Evolutionary conservation across 2,797 vertebrate genomes (phyloP).

Genomic region (Pipistrellus kuhlii): DNA sequence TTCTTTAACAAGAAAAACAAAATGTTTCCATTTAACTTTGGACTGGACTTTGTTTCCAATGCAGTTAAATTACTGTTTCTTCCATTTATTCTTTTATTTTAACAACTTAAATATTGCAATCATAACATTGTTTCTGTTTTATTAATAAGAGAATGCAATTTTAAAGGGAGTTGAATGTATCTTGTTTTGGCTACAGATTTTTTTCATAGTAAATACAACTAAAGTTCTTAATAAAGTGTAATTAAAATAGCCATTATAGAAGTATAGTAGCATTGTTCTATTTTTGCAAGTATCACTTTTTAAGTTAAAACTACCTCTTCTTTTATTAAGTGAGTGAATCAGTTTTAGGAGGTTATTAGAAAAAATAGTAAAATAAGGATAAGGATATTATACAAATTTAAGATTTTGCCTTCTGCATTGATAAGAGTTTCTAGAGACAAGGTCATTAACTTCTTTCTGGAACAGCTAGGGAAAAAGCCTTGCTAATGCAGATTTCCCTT

Average conservation of each 20-base stretch:
- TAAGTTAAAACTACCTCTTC: constrained; percentile 12
- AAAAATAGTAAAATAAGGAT: background rate
- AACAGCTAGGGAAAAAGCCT: background rate
- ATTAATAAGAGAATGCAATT: constrained; percentile 78
- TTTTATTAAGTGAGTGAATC: background rate
- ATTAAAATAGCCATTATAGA: constrained; percentile 45
- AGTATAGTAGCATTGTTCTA: background rate
- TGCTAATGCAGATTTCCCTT: background rate
- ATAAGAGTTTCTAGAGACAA: background rate
- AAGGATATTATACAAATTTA: background rate
- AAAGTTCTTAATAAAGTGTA: constrained; percentile 63
- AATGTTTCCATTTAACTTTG: constrained; percentile 44
- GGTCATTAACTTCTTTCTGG: background rate
- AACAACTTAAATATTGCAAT: constrained; percentile 44
- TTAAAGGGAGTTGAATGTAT: constrained; percentile 79
- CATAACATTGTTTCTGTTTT: constrained; percentile 48
- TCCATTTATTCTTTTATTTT: constrained; percentile 48
- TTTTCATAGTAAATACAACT: constrained; percentile 61
- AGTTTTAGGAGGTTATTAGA: background rate
- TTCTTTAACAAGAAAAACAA: constrained; percentile 69
- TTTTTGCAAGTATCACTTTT: constrained; percentile 54
- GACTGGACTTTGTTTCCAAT: constrained; percentile 25
- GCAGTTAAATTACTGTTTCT: background rate
- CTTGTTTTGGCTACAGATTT: constrained; percentile 73
- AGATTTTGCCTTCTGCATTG: background rate